Conservation (phyloP, 1,140 invertebrate species). For the Bombus confusus region DNA sequence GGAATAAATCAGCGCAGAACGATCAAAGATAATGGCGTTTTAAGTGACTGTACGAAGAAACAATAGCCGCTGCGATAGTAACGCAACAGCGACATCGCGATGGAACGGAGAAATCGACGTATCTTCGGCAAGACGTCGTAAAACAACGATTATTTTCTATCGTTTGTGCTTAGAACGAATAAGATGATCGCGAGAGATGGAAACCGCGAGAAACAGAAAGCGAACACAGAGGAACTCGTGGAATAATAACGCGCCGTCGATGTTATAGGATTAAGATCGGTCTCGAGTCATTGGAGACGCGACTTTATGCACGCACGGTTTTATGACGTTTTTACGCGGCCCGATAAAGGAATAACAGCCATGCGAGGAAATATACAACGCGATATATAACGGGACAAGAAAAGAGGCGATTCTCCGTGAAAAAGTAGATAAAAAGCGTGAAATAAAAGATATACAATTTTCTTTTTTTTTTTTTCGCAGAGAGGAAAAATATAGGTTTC, state of each 20-base stretch:
- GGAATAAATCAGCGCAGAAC: constrained; percentile 12
- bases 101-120: not conserved
- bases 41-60: constrained; percentile 2
- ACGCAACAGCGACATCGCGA: not conserved
- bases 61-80: not conserved
- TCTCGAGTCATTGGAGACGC: not conserved
- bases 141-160: constrained; percentile 23
- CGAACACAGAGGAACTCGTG: too few species aligned
- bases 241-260: not conserved
- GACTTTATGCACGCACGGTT: not conserved
- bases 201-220: too few species aligned
- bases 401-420: not conserved
- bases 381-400: not conserved
- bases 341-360: constrained; percentile 23
- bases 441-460: not conserved
- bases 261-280: not conserved
- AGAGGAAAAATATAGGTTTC: not conserved
- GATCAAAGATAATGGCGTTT: constrained; percentile 24
- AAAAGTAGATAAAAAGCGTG: not conserved
- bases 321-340: constrained; percentile 6
- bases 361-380: not conserved
- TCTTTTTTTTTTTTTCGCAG: not conserved
- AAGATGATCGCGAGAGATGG: constrained; percentile 10
- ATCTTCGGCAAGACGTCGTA: not conserved
- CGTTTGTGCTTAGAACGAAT: not conserved